Conservation (phyloP, 2,888 invertebrate species). For the Netelia virgata region DNA sequence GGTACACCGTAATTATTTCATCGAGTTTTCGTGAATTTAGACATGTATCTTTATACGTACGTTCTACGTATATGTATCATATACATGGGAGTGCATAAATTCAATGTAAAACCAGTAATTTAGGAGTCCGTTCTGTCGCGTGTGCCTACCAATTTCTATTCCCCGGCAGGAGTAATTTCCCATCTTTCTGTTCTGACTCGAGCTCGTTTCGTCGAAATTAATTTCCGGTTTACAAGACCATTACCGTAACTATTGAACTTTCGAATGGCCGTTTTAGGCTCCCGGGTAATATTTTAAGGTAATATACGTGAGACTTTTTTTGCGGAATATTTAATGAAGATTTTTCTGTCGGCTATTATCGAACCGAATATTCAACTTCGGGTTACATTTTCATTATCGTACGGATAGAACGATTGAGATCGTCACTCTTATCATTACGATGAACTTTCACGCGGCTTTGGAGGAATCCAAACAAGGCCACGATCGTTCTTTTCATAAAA, state of each 20-base stretch:
- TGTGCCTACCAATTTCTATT: constrained; percentile 22
- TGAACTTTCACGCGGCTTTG: no score
- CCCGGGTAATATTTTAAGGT: constrained; percentile 20
- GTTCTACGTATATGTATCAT: not conserved
- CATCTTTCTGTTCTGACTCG: constrained; percentile 17
- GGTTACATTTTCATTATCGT: not conserved
- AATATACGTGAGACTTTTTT: not conserved
- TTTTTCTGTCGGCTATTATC: not conserved
- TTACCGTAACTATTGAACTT: constrained; percentile 48
- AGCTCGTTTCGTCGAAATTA: constrained; percentile 56
- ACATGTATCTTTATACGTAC: not conserved
- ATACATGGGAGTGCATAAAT: constrained; percentile 36
- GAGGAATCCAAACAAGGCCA: no score
- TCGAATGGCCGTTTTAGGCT: constrained; percentile 26
- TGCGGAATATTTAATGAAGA: not conserved
- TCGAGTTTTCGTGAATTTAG: constrained; percentile 9
- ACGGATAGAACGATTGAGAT: not conserved
- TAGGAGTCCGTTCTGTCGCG: constrained; percentile 44
- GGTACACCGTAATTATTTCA: constrained; percentile 41
- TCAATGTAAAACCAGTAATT: constrained; percentile 45
- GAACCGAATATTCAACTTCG: no score
- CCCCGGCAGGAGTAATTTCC: constrained; percentile 26
- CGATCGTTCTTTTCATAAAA: no score
- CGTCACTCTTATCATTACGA: no score
- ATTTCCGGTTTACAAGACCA: constrained; percentile 49